phyloP scores from a whole-genome alignment of 2,797 vertebrate species.

The Sebastiscus albofasciatus region DNA sequence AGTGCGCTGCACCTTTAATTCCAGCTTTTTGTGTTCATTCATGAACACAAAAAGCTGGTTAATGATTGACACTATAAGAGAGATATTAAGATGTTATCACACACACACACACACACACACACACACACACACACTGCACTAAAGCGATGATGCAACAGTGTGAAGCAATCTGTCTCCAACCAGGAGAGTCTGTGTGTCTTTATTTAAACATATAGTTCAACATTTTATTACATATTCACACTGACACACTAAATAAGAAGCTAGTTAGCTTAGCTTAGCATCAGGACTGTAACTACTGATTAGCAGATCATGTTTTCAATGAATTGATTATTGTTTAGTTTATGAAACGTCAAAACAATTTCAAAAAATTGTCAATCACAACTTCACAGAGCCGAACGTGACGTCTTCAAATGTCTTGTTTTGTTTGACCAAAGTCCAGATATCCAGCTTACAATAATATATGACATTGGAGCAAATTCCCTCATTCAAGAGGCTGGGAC shows the following conservation, averaged over 20 bases:
- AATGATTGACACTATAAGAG: constrained; percentile 23
- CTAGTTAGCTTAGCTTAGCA: neutral
- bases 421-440: no score
- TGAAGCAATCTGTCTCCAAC: neutral
- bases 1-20: neutral
- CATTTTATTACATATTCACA: neutral
- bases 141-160: neutral
- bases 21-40: neutral
- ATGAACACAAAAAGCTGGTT: neutral
- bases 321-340: no score
- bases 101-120: neutral
- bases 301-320: neutral
- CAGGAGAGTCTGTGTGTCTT: neutral
- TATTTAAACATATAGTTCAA: neutral
- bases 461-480: no score
- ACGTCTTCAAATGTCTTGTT: no score
- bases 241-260: no score
- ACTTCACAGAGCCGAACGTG: no score
- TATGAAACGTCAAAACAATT: no score
- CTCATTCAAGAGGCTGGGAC: no score
- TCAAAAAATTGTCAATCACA: no score
- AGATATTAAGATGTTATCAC: neutral
- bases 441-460: no score
- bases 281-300: neutral
- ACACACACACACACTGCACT: neutral